phyloP scores from a whole-genome alignment of 2,797 vertebrate species.

The Sebastes trivittatus region DNA sequence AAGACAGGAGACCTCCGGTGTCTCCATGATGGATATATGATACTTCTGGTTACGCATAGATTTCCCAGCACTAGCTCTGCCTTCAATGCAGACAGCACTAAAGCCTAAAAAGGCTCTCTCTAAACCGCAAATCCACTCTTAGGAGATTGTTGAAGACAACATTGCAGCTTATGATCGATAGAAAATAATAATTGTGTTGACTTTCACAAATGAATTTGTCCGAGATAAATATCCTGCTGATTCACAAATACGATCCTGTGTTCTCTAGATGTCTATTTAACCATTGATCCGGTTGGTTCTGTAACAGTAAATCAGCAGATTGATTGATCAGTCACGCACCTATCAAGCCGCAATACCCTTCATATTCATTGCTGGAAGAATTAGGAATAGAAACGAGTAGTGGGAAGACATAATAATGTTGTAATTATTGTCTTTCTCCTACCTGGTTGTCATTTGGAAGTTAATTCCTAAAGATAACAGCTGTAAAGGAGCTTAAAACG shows the following conservation, averaged over 20 bases:
- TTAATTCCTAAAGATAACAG: slow-evolving; percentile 1
- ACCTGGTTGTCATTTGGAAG: slow-evolving; percentile 5
- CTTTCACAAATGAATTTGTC: slow-evolving; percentile 2
- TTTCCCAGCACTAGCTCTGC: slow-evolving; percentile 34
- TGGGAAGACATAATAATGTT: background rate
- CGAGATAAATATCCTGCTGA: slow-evolving; percentile 1
- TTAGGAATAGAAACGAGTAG: background rate
- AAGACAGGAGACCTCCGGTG: background rate
- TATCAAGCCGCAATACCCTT: background rate
- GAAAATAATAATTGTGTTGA: slow-evolving; percentile 26
- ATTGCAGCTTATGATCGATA: slow-evolving; percentile 36
- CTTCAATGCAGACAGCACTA: slow-evolving; percentile 4
- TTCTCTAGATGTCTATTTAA: background rate
- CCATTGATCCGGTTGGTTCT: background rate
- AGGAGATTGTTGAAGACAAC: slow-evolving; percentile 3
- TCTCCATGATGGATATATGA: slow-evolving; percentile 47
- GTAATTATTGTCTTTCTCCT: background rate
- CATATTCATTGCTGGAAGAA: background rate
- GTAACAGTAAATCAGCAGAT: background rate
- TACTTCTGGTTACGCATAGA: slow-evolving; percentile 29
- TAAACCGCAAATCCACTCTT: slow-evolving; percentile 35
- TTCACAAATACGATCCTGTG: background rate
- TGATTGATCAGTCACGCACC: background rate
- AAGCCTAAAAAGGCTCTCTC: slow-evolving; percentile 8
- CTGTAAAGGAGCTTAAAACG: background rate